Evolutionary conservation across 2,888 invertebrate species (phyloP), one percentile per base, ranked within the genome.

Genomic region (Panzeria rudis): DNA sequence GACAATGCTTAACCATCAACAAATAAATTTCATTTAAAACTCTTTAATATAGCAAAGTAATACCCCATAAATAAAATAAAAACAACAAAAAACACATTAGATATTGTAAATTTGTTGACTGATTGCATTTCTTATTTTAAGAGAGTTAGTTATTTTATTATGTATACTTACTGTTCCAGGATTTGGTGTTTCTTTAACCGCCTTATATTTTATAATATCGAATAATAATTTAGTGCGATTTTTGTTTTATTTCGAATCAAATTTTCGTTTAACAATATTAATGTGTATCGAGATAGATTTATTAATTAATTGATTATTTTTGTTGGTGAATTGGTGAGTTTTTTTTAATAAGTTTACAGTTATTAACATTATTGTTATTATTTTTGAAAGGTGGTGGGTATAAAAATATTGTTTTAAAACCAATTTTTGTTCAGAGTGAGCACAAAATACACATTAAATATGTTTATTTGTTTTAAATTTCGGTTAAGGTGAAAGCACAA

Each of bases 131-230:
- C 3, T 61, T 78, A 32, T 56, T 59, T 73, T 69, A 23, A 38
- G 15, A 47, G 59, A 75, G 17, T 73, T 50, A 52, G 25, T 76
- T 72, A 78, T 87, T 76, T 72, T 47, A 54, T 61, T 20, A 61
- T 32, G 84, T 87, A 89, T 93, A 94, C 94, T 93, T 94, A 94
- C 94, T 94, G 95, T 95, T 93, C 95, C 95, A 92, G 94, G 95
- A 93, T 94, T 95, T 93, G 94, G 93, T 89, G 94, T 94, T 91
- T 94, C 94, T 94, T 95, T 95, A 94, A 95, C 95, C 94, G 95
- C 95, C 95, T 95, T 87, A 44, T 59, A 73, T 68, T 47, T 80
- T 59, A 59, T 38, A 87, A 87, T 86, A 84, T 86, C 52, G 83
- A 83, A 83, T 77, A 84, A 86, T 88, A 88, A 88, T 87, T 80